These are phyloP conservation scores for Lepus americanus DNA, from an alignment of 2,113 vertebrate species.

Conservation along the genomic window DNA sequence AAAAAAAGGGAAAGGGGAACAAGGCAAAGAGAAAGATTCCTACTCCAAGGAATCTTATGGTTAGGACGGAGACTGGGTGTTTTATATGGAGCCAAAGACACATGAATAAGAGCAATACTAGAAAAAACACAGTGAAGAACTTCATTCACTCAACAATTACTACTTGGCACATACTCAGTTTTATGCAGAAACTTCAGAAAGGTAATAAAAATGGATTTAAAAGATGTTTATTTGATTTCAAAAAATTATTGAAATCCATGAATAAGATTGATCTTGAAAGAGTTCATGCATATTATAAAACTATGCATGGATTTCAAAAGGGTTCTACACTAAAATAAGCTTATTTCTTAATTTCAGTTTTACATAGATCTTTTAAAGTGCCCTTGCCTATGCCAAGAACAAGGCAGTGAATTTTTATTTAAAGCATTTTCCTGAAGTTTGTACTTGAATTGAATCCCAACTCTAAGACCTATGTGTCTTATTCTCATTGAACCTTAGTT, in stretches of 20 bases:
- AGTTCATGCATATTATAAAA: too few relatives aligned
- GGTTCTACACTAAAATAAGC: too few relatives aligned
- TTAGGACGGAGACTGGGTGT: neutral
- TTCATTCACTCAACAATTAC: neutral
- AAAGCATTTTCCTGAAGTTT: neutral
- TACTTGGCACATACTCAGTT: neutral
- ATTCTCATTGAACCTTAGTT: neutral
- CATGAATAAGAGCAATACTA: neutral
- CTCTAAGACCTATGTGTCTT: neutral
- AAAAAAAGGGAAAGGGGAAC: neutral
- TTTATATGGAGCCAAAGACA: neutral
- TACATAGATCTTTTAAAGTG: too few relatives aligned
- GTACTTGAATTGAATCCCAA: neutral
- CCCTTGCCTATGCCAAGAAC: too few relatives aligned
- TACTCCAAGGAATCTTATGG: neutral
- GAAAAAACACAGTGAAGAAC: neutral
- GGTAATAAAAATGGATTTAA: too few relatives aligned
- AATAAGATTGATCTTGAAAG: too few relatives aligned
- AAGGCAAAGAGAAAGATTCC: neutral
- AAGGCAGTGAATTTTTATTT: neutral
- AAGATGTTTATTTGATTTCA: too few relatives aligned
- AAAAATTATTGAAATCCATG: too few relatives aligned
- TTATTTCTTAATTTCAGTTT: too few relatives aligned
- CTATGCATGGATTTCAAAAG: too few relatives aligned
- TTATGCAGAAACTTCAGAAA: too few relatives aligned